A percentile compares a stretch with the other conserved stretches of the same genome.
phyloP scores from a whole-genome alignment of 2,888 invertebrate genomes.

The Eilema caniola region DNA sequence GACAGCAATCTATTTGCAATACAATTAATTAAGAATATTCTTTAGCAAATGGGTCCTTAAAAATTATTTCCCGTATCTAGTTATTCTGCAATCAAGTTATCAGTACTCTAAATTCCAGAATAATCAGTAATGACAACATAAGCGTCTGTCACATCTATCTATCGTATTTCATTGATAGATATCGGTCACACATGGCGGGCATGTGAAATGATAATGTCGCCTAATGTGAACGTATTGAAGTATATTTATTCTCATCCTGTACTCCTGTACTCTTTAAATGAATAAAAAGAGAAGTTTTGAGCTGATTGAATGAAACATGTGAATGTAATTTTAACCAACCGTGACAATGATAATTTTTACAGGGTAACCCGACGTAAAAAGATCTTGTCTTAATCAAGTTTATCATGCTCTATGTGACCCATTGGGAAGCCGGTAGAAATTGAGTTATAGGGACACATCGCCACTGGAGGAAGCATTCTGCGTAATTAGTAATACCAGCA shows the following conservation, averaged over 20 bases:
- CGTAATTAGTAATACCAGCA: no score
- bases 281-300: constrained; percentile 39
- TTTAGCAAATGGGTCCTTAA: no score
- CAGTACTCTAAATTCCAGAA: constrained; percentile 18
- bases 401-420: no score
- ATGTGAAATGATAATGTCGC: constrained; percentile 28
- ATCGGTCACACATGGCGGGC: constrained; percentile 27
- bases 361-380: no score
- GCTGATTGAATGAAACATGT: constrained; percentile 8
- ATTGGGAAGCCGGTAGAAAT: no score
- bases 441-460: no score
- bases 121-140: constrained; percentile 14
- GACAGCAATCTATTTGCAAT: no score
- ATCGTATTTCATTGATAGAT: constrained; percentile 25
- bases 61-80: not conserved
- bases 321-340: not conserved
- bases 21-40: no score
- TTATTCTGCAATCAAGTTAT: constrained; percentile 9
- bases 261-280: constrained; percentile 32
- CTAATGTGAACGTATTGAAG: constrained; percentile 23
- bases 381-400: no score
- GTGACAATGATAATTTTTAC: no score
- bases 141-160: constrained; percentile 20
- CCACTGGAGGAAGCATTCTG: no score
- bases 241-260: constrained; percentile 20